Evolutionary conservation across 1,140 invertebrate species (phyloP), one percentile per base, ranked within the genome.

Genomic region (Steinernema feltiae): DNA sequence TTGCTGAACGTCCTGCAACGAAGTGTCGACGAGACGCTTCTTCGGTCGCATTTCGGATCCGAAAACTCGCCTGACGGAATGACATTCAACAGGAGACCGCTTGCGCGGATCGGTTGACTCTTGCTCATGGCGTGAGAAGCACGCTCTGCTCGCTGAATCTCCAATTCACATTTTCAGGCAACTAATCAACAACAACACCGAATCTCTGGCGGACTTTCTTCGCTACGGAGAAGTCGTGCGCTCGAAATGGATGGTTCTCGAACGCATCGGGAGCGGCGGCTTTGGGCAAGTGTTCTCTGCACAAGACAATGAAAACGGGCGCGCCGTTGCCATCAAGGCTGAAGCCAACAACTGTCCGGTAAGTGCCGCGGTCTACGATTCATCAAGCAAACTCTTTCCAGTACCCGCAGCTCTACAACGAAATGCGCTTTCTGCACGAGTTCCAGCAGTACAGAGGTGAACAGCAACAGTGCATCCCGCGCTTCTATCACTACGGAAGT

Each of bases 321-420:
- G 15, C 15, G 70, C 32, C 21, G 70, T 71, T 3, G 70, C 70
- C 12, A 71, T 71, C 29, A 71, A 71, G 70, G 70, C 70, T 27
- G 70, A 71, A 27, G 70, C 70, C 2, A 7, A 71, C 15, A 71
- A 71, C 70, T 63, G 53, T 27, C 53, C 53, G 53, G 53, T 63
- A 63, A 17, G 53, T 21, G 12, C 53, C 24, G 7, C 53, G 2
- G 7, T 63, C 2, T 12, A 15, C 3, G 53, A 17, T 27, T 27
- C 7, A 3, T 3, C 24, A 7, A 7, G 7, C n/a, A n/a, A n/a
- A n/a, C n/a, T n/a, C n/a, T n/a, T 32, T 53, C 29, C 70, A 71
- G 32, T 71, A 35, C 21, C 70, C 70, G 2, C 70, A 35, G 21
- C 70, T 71, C 70, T 53, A 53, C 70, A 32, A 15, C 12, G 70